Evolutionary conservation across 1,140 invertebrate genomes (phyloP), one percentile per base, ranked within the genome.

Genomic region (Oryzaephilus surinamensis): DNA sequence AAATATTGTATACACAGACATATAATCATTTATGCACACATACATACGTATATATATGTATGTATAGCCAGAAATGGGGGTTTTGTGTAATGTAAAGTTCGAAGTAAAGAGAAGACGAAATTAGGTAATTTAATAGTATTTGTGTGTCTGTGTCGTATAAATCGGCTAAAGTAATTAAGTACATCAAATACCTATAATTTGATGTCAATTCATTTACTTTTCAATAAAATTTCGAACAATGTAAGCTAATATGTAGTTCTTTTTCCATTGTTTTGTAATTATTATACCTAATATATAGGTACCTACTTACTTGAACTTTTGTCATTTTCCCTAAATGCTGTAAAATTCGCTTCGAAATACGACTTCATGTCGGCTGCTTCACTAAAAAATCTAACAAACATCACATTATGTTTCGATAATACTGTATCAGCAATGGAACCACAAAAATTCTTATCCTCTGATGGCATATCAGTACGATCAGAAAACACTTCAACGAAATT

Each of bases 401-500:
- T 66, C 6, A 74, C 62, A 47, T 79, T 80, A 8, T 67, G 62
- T 10, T 65, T 63, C 6, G 75, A 72, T 26, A 66, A 61, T 7
- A 85, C 71, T 6, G 74, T 62, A 43, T 87, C 84, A 0, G 82
- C 82, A 6, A 83, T 77, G 10, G 81, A 84, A 0, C 84, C 83
- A 55, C 86, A 90, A 61, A 84, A 85, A 50, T 79, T 75, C 48
- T 75, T 76, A 8, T 57, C 63, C 55, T 61, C 64, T 24, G 71
- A 65, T 26, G 71, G 64, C 45, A 81, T 63, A 46, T 82, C 73
- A 15, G 79, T 79, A 35, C 68, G 62, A 37, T 75, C 70, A 4
- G 72, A 71, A 58, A 86, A 84, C 28, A 90, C 69, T 57, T 88
- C 80, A 24, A 89, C 67, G 54, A 81, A 87, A 61, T 89, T 89